Base-by-base conservation (phyloP, 2,797 vertebrate genomes). In the Varecia variegata region DNA sequence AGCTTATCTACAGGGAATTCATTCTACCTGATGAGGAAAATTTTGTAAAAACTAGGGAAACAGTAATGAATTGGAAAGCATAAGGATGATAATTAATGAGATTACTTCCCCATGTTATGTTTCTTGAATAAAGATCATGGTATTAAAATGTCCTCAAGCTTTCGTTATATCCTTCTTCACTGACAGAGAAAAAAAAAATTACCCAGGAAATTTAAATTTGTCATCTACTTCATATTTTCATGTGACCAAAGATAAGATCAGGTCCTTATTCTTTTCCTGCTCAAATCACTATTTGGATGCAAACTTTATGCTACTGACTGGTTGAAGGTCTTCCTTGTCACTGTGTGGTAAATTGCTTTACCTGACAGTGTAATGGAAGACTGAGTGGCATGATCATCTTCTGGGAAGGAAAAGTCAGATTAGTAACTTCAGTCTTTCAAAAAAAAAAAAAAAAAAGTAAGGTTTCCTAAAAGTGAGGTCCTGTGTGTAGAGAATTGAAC, bases 401-500 rank as follows among this genome's bases (percentile, higher is more conserved):
- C 45, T 76, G 52, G 25, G 68, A 74, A 93, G 83, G 50, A 87
- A 94, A 73, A 73, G n/a, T 89, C 58, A 77, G 45, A 74, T 92
- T 80, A 94, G 76, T 76, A 77, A 68, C 47, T 79, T 93, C 21
- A 77, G 38, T 86, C 68, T 90, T 79, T 74, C 35, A 56, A 88
- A 74, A 13, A 84, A 50, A 85, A 56, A 30, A 85, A n/a, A 67
- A 25, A 74, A 68, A 43, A 27, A 74, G 11, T 5, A 47, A 45
- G 18, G 5, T 2, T 70, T 91, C 67, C 73, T 70, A 35, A 89
- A 90, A 89, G 38, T 7, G 30, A 89, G n/a, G 15, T n/a, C 17
- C 18, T 50, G 1, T 52, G 73, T 56, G 45, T 60, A 84, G 60
- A 70, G 54, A 96, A 56, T 7, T 94, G 73, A 79, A 82, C 15